Evolutionary conservation across 2,888 invertebrate species (phyloP).

Genomic region (Dusona sp.): DNA sequence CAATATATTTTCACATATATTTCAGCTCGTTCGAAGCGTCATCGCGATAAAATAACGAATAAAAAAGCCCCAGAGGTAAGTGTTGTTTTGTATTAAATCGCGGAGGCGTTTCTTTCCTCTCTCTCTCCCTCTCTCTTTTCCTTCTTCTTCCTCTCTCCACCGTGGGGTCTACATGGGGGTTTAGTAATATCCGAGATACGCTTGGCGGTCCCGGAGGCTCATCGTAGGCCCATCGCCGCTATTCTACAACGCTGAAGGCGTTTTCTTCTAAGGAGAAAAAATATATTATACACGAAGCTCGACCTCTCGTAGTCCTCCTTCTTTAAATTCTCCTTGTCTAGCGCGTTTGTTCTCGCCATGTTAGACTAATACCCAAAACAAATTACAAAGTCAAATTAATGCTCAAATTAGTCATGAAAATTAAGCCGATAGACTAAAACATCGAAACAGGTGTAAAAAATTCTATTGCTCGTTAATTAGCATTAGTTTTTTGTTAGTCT

Average conservation of each 20-base stretch:
- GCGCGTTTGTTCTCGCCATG: background rate
- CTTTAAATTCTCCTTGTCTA: background rate
- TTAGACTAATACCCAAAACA: background rate
- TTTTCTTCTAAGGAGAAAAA: conserved; percentile 16
- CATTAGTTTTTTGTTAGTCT: too few relatives aligned
- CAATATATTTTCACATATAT: background rate
- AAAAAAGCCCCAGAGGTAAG: background rate
- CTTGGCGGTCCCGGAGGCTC: conserved; percentile 46
- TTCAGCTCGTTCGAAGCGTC: background rate
- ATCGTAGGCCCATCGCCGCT: conserved; percentile 11
- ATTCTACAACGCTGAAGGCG: conserved; percentile 26
- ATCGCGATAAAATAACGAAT: background rate
- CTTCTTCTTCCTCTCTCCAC: conserved; percentile 27
- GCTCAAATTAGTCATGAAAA: background rate
- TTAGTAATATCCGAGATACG: conserved; percentile 62
- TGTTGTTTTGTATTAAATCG: conserved; percentile 35
- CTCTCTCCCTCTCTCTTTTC: conserved; percentile 19
- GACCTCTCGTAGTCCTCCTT: conserved; percentile 3
- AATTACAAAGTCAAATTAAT: conserved; percentile 5
- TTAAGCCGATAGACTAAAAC: too few relatives aligned
- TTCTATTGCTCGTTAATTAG: too few relatives aligned
- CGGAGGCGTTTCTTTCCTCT: conserved; percentile 33
- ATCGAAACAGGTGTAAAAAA: too few relatives aligned
- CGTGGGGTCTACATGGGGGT: conserved; percentile 40
- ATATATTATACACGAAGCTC: background rate